Percentiles rank a stretch among this genome's conserved stretches.
Conservation (phyloP, 2,888 invertebrate genomes). For the Tetheella fluctuosa region DNA sequence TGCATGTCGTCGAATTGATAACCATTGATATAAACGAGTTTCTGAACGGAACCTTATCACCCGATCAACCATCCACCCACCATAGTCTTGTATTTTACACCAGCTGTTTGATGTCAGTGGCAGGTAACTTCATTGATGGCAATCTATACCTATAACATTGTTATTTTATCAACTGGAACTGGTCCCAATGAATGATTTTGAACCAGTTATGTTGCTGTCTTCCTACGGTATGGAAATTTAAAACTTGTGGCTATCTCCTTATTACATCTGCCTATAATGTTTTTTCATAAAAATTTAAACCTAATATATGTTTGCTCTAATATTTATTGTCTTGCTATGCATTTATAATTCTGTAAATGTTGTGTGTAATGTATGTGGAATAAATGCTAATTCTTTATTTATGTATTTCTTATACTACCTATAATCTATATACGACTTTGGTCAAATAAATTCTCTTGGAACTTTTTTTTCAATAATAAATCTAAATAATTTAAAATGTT, state of each 20-base stretch:
- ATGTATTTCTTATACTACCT: too few species aligned
- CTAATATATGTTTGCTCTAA: too few species aligned
- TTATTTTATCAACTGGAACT: slow-evolving; percentile 8
- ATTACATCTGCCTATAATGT: background rate
- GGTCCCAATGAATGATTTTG: slow-evolving; percentile 1
- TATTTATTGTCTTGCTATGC: too few species aligned
- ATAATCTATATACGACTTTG: too few species aligned
- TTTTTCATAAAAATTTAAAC: too few species aligned
- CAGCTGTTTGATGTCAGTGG: background rate
- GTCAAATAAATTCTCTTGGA: too few species aligned
- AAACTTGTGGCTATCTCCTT: background rate
- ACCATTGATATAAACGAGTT: background rate
- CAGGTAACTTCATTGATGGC: slow-evolving; percentile 6
- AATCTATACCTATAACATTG: slow-evolving; percentile 8
- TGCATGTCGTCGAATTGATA: slow-evolving; percentile 7
- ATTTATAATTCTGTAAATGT: too few species aligned
- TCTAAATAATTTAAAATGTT: too few species aligned
- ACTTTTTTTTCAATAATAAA: too few species aligned
- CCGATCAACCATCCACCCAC: slow-evolving; percentile 5
- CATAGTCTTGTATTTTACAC: slow-evolving; percentile 2
- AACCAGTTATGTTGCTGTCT: background rate
- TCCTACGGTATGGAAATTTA: background rate
- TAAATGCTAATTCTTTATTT: too few species aligned
- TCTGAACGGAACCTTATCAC: slow-evolving; percentile 2
- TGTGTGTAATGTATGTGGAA: too few species aligned